These are phyloP conservation scores for Heliocidaris tuberculata DNA, from an alignment of 35 echinoderm and acorn worm genomes.

Conservation along the genomic window DNA sequence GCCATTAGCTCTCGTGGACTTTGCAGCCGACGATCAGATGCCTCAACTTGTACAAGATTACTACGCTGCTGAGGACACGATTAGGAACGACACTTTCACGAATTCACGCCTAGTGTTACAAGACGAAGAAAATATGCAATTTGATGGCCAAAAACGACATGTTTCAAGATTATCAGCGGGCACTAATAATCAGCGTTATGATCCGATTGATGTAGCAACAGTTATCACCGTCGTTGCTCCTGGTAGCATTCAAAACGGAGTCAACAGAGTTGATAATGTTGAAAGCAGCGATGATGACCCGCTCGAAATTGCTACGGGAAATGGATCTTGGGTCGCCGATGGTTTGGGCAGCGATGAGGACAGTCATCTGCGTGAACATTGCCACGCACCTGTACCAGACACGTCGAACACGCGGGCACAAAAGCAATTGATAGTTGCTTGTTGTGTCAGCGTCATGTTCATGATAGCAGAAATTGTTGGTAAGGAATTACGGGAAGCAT, in stretches of 20 bases:
- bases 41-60: constrained; percentile 14
- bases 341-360: background rate
- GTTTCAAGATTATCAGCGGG: background rate
- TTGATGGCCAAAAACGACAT: background rate
- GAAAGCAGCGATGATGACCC: background rate
- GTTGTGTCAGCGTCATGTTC: constrained; percentile 45
- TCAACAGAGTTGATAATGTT: background rate
- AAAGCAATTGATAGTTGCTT: constrained; percentile 45
- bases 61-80: background rate
- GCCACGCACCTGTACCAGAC: constrained; percentile 2
- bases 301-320: background rate
- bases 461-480: constrained; percentile 63
- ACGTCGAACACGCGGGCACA: constrained; percentile 37
- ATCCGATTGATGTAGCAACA: constrained; percentile 22
- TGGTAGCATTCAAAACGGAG: background rate
- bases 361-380: constrained; percentile 12
- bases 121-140: constrained; percentile 26
- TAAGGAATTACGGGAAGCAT: background rate
- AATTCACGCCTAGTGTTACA: background rate
- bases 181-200: background rate
- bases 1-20: constrained; percentile 26
- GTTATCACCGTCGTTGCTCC: background rate
- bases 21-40: constrained; percentile 27
- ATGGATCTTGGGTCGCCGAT: background rate
- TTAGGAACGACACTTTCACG: background rate